Conservation (phyloP, 2,797 vertebrate species). For the Pseudochirops cupreus region DNA sequence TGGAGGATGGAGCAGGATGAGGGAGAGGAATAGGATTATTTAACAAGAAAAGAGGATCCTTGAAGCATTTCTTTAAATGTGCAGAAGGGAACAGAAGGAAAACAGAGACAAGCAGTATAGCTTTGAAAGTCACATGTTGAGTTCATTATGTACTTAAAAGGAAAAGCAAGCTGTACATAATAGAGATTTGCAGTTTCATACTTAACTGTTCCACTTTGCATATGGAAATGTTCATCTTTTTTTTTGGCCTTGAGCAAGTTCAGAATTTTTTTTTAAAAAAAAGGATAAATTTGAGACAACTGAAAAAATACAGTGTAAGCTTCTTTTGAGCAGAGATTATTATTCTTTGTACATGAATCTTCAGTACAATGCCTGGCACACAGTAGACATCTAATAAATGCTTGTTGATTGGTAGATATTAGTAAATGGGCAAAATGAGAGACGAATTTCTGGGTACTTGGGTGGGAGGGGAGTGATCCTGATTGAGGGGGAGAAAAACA, state of each 20-base stretch:
- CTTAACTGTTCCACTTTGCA: not conserved
- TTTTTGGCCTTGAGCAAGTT: not conserved
- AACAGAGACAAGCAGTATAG: not conserved
- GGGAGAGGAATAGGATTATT: not conserved
- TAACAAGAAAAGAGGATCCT: not conserved
- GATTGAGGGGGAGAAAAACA: not conserved
- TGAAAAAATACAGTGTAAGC: not conserved
- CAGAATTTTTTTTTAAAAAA: not conserved
- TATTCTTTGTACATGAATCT: not conserved
- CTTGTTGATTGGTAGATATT: not conserved
- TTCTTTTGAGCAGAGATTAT: not conserved
- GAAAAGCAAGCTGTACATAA: not conserved
- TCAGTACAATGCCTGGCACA: not conserved
- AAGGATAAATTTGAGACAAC: not conserved
- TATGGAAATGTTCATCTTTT: slow-evolving; percentile 5
- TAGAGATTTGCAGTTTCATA: not conserved
- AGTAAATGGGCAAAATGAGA: not conserved
- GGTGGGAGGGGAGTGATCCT: not conserved
- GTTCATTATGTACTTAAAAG: not conserved
- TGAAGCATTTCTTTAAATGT: not conserved
- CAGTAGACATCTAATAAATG: not conserved
- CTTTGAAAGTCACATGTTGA: not conserved
- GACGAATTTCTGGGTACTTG: not conserved
- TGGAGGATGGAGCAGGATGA: not conserved
- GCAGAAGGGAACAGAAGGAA: not conserved